Conservation (phyloP, 1,140 invertebrate species). For the Mizuhopecten yessoensis region DNA sequence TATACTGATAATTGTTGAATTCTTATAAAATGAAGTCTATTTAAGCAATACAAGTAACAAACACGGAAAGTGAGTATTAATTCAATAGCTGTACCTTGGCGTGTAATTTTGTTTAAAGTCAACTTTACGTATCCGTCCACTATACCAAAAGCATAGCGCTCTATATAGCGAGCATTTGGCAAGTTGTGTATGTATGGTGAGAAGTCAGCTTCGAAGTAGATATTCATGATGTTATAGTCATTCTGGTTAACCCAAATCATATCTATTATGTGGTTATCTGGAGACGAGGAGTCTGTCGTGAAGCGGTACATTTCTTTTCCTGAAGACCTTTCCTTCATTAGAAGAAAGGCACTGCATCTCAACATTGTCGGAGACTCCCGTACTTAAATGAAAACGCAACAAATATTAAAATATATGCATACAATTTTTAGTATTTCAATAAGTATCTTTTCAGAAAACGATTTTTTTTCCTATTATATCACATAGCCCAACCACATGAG, state of each 20-base stretch:
- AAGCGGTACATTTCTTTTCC: neutral
- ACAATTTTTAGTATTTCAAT: too few species aligned
- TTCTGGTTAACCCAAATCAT: neutral
- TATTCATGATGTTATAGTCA: neutral
- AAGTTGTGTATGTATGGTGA: neutral
- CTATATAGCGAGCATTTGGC: neutral
- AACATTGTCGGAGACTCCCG: neutral
- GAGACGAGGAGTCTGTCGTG: neutral
- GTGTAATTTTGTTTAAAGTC: neutral
- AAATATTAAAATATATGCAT: too few species aligned
- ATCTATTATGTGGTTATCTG: neutral
- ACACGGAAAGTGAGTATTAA: too few species aligned
- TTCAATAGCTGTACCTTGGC: neutral
- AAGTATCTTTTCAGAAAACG: too few species aligned
- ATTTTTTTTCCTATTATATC: too few species aligned
- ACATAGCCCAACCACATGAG: too few species aligned
- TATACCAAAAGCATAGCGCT: neutral
- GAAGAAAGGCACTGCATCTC: neutral
- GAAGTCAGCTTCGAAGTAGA: slow-evolving; percentile 6
- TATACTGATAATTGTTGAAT: too few species aligned
- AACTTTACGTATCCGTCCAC: neutral
- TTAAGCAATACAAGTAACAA: too few species aligned
- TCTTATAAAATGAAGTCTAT: too few species aligned
- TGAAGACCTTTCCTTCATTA: neutral
- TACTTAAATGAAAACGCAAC: neutral